These are phyloP conservation scores for Falco novaeseelandiae DNA, from an alignment of 2,797 vertebrate genomes.

Conservation along the genomic window DNA sequence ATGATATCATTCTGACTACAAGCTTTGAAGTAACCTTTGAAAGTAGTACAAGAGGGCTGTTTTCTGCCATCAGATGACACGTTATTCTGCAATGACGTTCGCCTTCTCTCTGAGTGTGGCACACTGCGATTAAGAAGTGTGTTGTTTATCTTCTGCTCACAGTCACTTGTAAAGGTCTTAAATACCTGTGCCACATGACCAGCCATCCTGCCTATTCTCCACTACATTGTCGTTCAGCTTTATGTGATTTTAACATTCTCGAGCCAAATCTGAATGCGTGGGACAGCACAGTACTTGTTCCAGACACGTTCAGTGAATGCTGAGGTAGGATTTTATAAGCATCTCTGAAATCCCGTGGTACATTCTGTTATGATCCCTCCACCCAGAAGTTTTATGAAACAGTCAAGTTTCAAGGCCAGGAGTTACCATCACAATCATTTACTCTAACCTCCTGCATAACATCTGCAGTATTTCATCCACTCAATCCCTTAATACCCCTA, in stretches of 20 bases:
- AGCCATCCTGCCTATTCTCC: neutral
- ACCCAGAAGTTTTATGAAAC: conserved; percentile 31
- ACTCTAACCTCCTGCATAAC: neutral
- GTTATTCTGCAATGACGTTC: neutral
- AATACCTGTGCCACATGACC: neutral
- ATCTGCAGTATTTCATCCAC: neutral
- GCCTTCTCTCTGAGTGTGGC: neutral
- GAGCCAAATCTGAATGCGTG: neutral
- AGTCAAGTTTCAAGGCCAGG: conserved; percentile 1
- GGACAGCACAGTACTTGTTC: neutral
- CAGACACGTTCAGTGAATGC: neutral
- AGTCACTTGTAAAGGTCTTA: neutral
- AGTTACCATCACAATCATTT: neutral
- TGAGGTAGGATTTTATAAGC: conserved; percentile 1
- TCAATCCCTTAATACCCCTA: neutral
- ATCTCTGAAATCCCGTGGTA: neutral
- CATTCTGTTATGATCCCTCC: neutral
- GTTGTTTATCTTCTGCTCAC: neutral
- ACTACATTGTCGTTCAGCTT: neutral
- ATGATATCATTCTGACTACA: neutral
- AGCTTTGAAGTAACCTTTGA: neutral
- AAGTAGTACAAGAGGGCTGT: neutral
- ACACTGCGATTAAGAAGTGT: neutral
- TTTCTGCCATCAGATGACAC: neutral
- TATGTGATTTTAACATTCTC: neutral